These are phyloP conservation scores for Arvicanthis niloticus DNA, from an alignment of 2,113 vertebrate species.

Conservation along the genomic window DNA sequence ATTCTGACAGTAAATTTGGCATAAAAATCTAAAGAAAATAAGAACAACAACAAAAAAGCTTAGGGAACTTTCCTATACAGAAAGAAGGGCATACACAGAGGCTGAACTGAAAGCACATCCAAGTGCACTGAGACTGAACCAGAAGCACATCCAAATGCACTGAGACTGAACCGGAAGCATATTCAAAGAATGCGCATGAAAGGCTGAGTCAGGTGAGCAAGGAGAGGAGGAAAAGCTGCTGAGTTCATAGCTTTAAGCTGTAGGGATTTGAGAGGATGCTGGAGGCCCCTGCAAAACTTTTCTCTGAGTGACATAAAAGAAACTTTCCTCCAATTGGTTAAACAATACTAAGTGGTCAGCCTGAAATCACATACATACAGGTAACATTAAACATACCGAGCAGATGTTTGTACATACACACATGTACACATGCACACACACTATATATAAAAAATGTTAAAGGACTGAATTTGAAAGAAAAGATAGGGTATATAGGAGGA, in stretches of 20 bases:
- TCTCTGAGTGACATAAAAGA: not conserved
- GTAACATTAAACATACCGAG: not conserved
- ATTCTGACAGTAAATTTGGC: not conserved
- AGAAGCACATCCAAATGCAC: not conserved
- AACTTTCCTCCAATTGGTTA: not conserved
- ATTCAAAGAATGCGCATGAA: no score
- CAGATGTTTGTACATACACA: not conserved
- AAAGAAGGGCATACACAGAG: not conserved
- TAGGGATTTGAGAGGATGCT: rapidly evolving
- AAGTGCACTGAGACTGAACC: not conserved
- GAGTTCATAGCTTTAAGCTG: not conserved
- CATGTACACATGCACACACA: no score
- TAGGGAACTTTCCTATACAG: not conserved
- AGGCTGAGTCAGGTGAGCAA: not conserved
- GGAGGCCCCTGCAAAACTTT: not conserved
- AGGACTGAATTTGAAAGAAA: not conserved
- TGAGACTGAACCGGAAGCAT: not conserved
- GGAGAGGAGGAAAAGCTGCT: not conserved
- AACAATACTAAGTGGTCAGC: not conserved
- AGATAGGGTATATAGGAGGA: not conserved
- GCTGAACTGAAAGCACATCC: not conserved
- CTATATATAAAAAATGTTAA: not conserved
- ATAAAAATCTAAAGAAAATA: not conserved
- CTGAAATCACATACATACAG: not conserved
- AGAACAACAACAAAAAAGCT: not conserved